Base-by-base conservation (phyloP, 1,140 invertebrate genomes). In the Lasioglossum baleicum region DNA sequence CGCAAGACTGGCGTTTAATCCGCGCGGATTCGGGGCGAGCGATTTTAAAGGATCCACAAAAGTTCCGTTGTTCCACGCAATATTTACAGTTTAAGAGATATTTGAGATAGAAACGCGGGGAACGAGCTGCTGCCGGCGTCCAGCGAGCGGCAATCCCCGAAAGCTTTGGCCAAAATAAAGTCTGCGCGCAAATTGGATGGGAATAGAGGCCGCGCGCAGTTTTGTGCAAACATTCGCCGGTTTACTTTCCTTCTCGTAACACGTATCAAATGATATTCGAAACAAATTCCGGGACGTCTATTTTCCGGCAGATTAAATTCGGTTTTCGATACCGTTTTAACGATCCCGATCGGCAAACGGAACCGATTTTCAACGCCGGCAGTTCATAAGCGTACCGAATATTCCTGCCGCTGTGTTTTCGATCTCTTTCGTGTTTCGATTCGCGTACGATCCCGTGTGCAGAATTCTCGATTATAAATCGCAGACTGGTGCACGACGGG, bases 281-380 rank as follows among this genome's bases (percentile, higher is more conserved):
- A 58, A 66, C 76, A 73, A 73, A 79, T 79, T 73, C 64, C 48
- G 51, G 13, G 53, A 35, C 76, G 61, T 79, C 76, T 79, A 72
- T 73, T 79, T 79, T 79, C 70, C 76, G 22, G 26, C 61, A 53
- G 76, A 79, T 79, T 79, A 79, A 65, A 79, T 79, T 79, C 70
- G 61, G 70, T 73, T 64, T 56, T 73, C 76, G 76, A 79, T 79
- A 79, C 76, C 60, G 31, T 20, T 73, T 79, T 73, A 73, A 79
- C 70, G 69, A 48, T 61, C 73, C 20, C 40, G 61, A 53, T 48
- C 51, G 60, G 40, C 58, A 73, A 73, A 73, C 51, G 40, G 68
- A 73, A 56, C 70, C 70, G 51, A 71, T 79, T 58, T 65, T 31
- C 11, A 35, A 17, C 42, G 0, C 51, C 51, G 51, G 7, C 75